Percentiles rank a stretch among this genome's conserved stretches.
Conservation (phyloP, 2,113 vertebrate species). For the Alexandromys fortis region DNA sequence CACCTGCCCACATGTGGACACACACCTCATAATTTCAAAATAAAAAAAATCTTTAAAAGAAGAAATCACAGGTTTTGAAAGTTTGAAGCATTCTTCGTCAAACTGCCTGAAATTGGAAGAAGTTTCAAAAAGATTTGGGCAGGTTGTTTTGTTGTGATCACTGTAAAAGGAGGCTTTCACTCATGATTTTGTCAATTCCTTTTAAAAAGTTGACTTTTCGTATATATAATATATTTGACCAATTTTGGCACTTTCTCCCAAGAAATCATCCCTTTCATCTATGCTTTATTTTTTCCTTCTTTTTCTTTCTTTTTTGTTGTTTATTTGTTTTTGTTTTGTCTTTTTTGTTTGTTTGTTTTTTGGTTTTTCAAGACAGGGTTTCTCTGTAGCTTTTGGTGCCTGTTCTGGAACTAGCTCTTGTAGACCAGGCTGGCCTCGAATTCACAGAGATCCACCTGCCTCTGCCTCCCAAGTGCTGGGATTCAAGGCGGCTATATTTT, state of each 20-base stretch:
- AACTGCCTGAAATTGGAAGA: neutral
- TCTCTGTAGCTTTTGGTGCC: too few species aligned
- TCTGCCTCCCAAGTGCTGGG: too few species aligned
- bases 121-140: neutral
- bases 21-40: neutral
- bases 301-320: neutral
- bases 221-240: neutral
- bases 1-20: neutral
- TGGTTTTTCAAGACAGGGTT: neutral
- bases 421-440: too few species aligned
- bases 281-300: neutral
- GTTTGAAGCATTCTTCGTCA: constrained; percentile 35
- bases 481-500: too few species aligned
- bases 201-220: constrained; percentile 46
- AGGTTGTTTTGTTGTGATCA: neutral
- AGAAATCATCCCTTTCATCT: constrained; percentile 36
- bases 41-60: neutral
- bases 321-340: too few species aligned
- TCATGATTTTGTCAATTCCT: constrained; percentile 26
- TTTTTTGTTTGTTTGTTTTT: neutral
- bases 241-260: constrained; percentile 9
- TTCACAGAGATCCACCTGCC: too few species aligned
- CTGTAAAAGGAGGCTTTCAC: neutral
- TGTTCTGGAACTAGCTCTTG: too few species aligned
- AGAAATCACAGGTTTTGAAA: constrained; percentile 18